phyloP scores from a whole-genome alignment of 2,888 invertebrate species.

The Lycophotia porphyrea region DNA sequence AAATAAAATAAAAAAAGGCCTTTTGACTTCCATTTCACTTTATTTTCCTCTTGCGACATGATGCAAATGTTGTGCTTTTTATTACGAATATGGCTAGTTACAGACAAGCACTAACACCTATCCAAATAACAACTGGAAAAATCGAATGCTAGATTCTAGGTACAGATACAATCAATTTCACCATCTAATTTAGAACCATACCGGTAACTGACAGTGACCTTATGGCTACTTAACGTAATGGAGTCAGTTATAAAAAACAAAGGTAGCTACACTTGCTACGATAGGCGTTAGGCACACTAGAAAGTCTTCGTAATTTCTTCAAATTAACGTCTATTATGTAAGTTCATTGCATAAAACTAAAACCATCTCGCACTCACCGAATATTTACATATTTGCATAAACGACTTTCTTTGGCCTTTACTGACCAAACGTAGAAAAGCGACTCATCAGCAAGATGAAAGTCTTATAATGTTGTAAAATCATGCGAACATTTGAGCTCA shows the following conservation, averaged over 20 bases:
- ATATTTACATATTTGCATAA: slow-evolving; percentile 66
- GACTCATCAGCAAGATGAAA: slow-evolving; percentile 61
- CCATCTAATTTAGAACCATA: neutral
- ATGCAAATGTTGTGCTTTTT: neutral
- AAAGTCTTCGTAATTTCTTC: slow-evolving; percentile 52
- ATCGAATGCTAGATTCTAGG: neutral
- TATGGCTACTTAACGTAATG: neutral
- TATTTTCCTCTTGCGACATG: neutral
- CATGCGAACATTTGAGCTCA: slow-evolving; percentile 16
- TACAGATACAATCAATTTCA: neutral
- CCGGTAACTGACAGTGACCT: neutral
- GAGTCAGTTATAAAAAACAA: neutral
- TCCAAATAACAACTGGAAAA: neutral
- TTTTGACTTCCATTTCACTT: no score
- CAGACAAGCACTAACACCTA: neutral
- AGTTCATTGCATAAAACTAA: slow-evolving; percentile 52
- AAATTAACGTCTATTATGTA: slow-evolving; percentile 38
- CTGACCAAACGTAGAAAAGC: slow-evolving; percentile 39
- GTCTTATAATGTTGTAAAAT: slow-evolving; percentile 44
- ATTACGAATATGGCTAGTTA: neutral
- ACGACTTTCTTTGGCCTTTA: slow-evolving; percentile 71
- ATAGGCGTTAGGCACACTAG: slow-evolving; percentile 22
- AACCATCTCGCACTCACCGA: slow-evolving; percentile 56
- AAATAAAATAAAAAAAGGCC: neutral
- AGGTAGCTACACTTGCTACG: neutral